phyloP scores from a whole-genome alignment of 2,888 invertebrate species.

The Lasioglossum calceatum region DNA sequence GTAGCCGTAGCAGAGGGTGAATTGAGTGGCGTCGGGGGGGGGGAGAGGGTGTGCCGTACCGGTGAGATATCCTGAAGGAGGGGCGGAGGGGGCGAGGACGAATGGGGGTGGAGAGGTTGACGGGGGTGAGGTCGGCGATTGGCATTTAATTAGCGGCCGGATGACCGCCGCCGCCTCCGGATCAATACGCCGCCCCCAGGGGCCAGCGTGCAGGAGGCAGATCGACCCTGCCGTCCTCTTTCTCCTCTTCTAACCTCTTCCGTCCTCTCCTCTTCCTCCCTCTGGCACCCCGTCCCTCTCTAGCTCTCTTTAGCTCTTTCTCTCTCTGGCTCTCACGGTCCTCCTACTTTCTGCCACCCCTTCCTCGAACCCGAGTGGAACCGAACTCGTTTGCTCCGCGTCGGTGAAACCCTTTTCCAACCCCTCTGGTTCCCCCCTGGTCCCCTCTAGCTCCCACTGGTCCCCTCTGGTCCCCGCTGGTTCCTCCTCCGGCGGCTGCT shows the following conservation, averaged over 20 bases:
- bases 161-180: conserved; percentile 84
- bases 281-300: conserved; percentile 47
- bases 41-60: conserved; percentile 49
- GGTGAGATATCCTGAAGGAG: conserved; percentile 40
- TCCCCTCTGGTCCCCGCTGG: neutral
- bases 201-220: conserved; percentile 83
- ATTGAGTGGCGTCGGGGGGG: conserved; percentile 70
- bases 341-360: conserved; percentile 61
- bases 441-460: neutral
- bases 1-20: conserved; percentile 75
- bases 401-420: conserved; percentile 73
- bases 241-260: conserved; percentile 56
- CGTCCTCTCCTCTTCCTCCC: conserved; percentile 58
- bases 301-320: conserved; percentile 52
- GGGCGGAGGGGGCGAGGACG: conserved; percentile 37
- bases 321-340: conserved; percentile 56
- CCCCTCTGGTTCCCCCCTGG: conserved; percentile 7
- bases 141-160: conserved; percentile 85
- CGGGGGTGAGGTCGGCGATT: conserved; percentile 82
- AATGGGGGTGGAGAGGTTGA: conserved; percentile 65
- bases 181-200: conserved; percentile 83
- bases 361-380: conserved; percentile 61
- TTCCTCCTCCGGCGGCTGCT: neutral
- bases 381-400: conserved; percentile 73
- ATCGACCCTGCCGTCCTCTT: conserved; percentile 67